Conservation (phyloP, 2,113 vertebrate genomes). For the Macquaria ambigua region DNA sequence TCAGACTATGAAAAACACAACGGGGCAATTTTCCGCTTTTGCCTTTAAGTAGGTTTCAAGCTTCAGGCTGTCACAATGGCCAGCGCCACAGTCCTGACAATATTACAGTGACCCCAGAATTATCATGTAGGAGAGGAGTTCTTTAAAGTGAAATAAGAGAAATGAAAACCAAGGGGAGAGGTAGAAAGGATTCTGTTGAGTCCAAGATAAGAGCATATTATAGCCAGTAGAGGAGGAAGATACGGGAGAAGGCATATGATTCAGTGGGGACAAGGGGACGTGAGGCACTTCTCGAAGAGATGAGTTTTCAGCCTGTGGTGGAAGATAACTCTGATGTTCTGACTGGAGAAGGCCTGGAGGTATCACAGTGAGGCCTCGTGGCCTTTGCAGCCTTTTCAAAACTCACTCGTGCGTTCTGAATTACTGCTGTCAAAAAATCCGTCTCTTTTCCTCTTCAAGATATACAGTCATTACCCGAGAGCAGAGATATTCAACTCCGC, state of each 20-base stretch:
- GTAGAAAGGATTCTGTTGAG: conserved; percentile 31
- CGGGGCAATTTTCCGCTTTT: neutral
- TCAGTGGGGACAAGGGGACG: conserved; percentile 47
- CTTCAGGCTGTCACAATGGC: neutral
- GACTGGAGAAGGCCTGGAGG: conserved; percentile 28
- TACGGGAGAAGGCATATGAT: conserved; percentile 47
- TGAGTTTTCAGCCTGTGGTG: conserved; percentile 49
- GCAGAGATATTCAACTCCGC: neutral
- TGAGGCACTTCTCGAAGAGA: conserved; percentile 30
- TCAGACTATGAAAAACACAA: neutral
- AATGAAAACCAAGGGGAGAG: conserved; percentile 18
- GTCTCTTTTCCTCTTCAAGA: neutral
- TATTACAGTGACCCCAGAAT: conserved; percentile 14
- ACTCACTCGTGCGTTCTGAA: neutral
- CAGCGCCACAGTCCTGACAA: neutral
- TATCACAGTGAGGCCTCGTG: neutral
- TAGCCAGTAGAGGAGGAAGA: conserved; percentile 45
- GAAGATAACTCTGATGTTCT: conserved; percentile 46
- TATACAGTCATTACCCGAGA: neutral
- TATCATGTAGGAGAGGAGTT: neutral
- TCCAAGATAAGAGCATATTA: conserved; percentile 58
- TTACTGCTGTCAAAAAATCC: neutral
- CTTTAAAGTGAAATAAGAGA: conserved; percentile 31
- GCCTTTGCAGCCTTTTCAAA: conserved; percentile 4
- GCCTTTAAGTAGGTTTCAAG: neutral